These are phyloP conservation scores for Recurvirostra avosetta DNA, from an alignment of 2,113 vertebrate species.

Conservation along the genomic window DNA sequence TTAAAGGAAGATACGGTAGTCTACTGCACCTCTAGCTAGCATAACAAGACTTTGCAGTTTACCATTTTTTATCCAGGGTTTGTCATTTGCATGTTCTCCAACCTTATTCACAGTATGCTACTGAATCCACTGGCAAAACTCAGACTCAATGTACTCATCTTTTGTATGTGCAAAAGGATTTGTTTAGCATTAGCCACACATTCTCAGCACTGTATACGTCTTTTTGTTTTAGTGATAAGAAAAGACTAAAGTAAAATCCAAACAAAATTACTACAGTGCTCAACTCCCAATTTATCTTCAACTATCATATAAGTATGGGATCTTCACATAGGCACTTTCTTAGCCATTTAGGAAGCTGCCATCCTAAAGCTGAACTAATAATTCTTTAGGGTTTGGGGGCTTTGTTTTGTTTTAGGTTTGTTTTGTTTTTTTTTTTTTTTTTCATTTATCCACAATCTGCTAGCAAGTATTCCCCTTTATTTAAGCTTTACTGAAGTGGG, in stretches of 20 bases:
- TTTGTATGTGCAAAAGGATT: not conserved
- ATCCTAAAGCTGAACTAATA: not conserved
- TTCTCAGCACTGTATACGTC: not conserved
- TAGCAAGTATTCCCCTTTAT: not conserved
- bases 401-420: too few species aligned
- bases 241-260: slow-evolving; percentile 8
- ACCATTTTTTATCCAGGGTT: not conserved
- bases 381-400: not conserved
- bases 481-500: not conserved
- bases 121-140: not conserved
- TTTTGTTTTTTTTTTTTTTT: too few species aligned
- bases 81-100: not conserved
- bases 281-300: not conserved
- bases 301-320: not conserved
- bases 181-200: not conserved
- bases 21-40: not conserved
- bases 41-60: not conserved
- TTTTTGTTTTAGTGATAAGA: not conserved
- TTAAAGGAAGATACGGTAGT: not conserved
- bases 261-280: not conserved
- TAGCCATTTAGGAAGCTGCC: not conserved
- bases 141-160: not conserved
- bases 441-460: not conserved
- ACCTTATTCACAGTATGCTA: not conserved
- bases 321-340: not conserved